Evolutionary conservation across 37 sponge, comb jelly and placozoan species (phyloP), one percentile per base, ranked within the genome.

Genomic region (Theonella swinhoei): DNA sequence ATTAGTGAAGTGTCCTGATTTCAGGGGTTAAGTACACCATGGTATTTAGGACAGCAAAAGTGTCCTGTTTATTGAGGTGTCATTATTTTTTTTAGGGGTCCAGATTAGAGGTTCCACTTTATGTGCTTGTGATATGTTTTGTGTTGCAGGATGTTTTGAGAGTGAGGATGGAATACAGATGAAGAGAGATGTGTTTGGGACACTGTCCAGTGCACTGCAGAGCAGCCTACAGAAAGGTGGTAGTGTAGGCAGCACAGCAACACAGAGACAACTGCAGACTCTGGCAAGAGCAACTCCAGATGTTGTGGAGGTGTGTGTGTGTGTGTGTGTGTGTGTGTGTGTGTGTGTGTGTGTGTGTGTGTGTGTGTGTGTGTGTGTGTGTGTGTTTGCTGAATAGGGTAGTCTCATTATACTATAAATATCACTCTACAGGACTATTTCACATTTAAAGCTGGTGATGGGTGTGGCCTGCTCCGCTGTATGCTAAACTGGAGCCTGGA

Each of bases 401-500:
- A n/a, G n/a, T n/a, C n/a, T n/a, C n/a, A n/a, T n/a, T n/a, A n/a
- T n/a, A n/a, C n/a, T n/a, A n/a, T n/a, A n/a, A n/a, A n/a, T n/a
- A n/a, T n/a, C n/a, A n/a, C n/a, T 14, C 54, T 47, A 47, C 14
- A 47, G 54, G 54, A 47, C 54, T 47, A 47, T 47, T 47, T 47
- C 54, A 47, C 54, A 17, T 47, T 47, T 14, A 47, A 14, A 47
- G 14, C 11, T 47, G 54, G 14, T 11, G 62, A 71, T 36, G 82
- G 59, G 28, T 38, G 63, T n/a, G 60, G 22, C 0, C 63, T 82
- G 4, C 28, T 82, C 60, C 41, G 61, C 2, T 59, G 74, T 33
- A 36, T 82, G 36, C 64, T 70, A 0, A 72, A 82, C 64, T 82
- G 82, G 82, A 62, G 74, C 60, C 73, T 82, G 7, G 31, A 60